Conservation (phyloP, 2,113 vertebrate species). For the Chlamydotis undulata region DNA sequence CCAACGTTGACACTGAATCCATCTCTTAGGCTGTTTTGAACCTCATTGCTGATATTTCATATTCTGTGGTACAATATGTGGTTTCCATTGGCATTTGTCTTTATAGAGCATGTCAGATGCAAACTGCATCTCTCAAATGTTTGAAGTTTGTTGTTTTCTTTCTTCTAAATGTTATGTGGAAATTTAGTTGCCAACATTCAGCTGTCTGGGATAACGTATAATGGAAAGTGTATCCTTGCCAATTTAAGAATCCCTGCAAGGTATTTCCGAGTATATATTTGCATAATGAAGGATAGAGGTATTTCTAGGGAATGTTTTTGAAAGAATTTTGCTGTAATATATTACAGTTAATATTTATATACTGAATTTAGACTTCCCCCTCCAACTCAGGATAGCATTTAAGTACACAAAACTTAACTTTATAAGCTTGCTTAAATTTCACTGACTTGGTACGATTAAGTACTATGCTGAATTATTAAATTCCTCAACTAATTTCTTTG, state of each 20-base stretch:
- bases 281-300: constrained; percentile 47
- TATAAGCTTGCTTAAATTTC: neutral
- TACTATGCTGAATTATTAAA: neutral
- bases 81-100: constrained; percentile 60
- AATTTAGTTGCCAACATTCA: constrained; percentile 56
- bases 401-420: neutral
- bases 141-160: constrained; percentile 54
- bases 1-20: neutral
- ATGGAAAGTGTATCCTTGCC: constrained; percentile 41
- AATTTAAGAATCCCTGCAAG: constrained; percentile 51
- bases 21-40: neutral
- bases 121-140: neutral
- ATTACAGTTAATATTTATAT: constrained; percentile 12
- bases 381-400: neutral
- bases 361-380: neutral
- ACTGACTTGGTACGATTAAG: neutral
- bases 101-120: constrained; percentile 47
- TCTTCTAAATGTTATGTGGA: constrained; percentile 51
- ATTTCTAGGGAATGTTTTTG: constrained; percentile 25
- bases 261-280: constrained; percentile 49
- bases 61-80: neutral
- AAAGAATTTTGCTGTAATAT: constrained; percentile 3
- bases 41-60: neutral
- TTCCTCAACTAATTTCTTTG: neutral
- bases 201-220: constrained; percentile 31